phyloP scores from a whole-genome alignment of 2,888 invertebrate genomes.

The Ochropacha duplaris region DNA sequence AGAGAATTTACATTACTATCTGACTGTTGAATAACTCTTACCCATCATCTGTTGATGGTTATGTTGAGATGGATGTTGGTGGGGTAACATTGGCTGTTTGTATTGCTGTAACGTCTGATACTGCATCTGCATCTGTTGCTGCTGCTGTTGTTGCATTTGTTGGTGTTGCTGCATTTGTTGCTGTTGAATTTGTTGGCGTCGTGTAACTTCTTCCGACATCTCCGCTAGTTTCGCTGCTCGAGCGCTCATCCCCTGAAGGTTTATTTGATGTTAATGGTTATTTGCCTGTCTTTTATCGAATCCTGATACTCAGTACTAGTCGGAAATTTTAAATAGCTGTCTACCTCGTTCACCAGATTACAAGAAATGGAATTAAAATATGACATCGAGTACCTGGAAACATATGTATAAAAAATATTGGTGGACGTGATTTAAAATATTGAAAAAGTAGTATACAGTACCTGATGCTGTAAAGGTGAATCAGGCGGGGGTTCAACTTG shows the following conservation, averaged over 20 bases:
- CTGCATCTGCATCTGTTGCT: slow-evolving; percentile 12
- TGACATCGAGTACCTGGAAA: too few relatives aligned
- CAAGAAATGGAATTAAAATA: too few relatives aligned
- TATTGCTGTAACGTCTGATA: slow-evolving; percentile 10
- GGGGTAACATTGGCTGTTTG: slow-evolving; percentile 20
- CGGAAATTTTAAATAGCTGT: too few relatives aligned
- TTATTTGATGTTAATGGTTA: neutral
- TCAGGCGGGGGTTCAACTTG: slow-evolving; percentile 44
- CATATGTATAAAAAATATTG: too few relatives aligned
- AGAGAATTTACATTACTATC: too few relatives aligned
- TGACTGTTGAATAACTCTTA: neutral
- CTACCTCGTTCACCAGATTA: too few relatives aligned
- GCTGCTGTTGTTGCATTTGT: slow-evolving; percentile 10
- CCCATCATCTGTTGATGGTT: slow-evolving; percentile 16
- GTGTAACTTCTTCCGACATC: slow-evolving; percentile 91
- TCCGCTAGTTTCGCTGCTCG: slow-evolving; percentile 88
- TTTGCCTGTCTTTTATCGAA: neutral
- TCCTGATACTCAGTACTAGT: too few relatives aligned
- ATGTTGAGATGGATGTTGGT: slow-evolving; percentile 29
- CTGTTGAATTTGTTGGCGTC: slow-evolving; percentile 72
- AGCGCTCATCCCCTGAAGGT: slow-evolving; percentile 44
- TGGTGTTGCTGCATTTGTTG: slow-evolving; percentile 21
- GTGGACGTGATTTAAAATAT: too few relatives aligned
- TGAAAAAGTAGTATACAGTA: slow-evolving; percentile 13
- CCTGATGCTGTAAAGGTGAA: slow-evolving; percentile 57